Conservation (phyloP, 2,797 vertebrate genomes). For the Eurystomus glaucurus region DNA sequence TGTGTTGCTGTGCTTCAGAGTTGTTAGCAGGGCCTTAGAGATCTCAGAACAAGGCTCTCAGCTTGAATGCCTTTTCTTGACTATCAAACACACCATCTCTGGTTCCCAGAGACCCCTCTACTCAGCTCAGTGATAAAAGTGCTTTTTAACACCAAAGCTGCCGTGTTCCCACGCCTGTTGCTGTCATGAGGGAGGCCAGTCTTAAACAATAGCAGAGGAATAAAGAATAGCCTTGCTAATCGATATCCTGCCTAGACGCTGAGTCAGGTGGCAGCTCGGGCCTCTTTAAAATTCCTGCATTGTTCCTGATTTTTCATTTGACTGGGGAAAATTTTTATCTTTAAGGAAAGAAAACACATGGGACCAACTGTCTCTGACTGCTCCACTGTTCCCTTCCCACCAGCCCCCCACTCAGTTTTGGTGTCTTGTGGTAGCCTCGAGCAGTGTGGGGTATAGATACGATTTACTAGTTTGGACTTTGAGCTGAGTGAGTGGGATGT, state of each 20-base stretch:
- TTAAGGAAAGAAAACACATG: constrained; percentile 52
- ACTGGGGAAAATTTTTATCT: constrained; percentile 48
- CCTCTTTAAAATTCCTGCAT: constrained; percentile 70
- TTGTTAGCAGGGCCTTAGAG: not conserved
- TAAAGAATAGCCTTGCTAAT: constrained; percentile 73
- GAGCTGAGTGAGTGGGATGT: not conserved
- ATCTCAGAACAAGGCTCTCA: not conserved
- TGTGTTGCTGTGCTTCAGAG: not conserved
- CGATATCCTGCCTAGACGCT: constrained; percentile 81
- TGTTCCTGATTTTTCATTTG: constrained; percentile 63
- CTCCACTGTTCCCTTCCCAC: not conserved
- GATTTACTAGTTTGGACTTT: not conserved
- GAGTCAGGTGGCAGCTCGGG: constrained; percentile 69
- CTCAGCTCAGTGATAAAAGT: constrained; percentile 59
- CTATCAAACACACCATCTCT: constrained; percentile 50
- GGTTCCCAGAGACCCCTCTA: constrained; percentile 62
- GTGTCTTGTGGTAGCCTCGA: not conserved
- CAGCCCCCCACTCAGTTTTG: not conserved
- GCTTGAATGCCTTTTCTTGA: constrained; percentile 10
- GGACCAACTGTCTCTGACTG: constrained; percentile 5
- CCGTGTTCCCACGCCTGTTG: constrained; percentile 71
- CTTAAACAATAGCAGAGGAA: constrained; percentile 75
- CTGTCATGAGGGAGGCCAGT: constrained; percentile 22
- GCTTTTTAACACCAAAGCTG: constrained; percentile 67
- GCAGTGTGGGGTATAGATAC: not conserved